A percentile compares a stretch with the other conserved stretches of the same genome.
phyloP scores from a whole-genome alignment of 2,888 invertebrate genomes.

The Altica lythri region DNA sequence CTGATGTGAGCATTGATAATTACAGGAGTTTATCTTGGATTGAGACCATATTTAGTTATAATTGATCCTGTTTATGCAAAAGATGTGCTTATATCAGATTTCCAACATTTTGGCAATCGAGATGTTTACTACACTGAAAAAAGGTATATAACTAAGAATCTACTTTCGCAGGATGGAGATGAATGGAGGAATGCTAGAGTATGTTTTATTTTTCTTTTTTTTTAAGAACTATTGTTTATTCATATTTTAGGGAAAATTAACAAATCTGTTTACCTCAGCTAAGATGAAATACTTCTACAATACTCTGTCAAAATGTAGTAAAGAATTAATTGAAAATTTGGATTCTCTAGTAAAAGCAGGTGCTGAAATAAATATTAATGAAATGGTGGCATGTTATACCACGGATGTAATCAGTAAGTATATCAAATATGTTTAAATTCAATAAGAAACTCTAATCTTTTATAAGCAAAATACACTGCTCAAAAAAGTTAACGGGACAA shows the following conservation, averaged over 20 bases:
- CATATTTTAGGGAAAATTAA: conserved; percentile 58
- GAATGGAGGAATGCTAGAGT: conserved; percentile 51
- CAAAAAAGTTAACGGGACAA: too few relatives aligned
- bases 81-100: conserved; percentile 47
- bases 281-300: conserved; percentile 56
- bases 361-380: conserved; percentile 6
- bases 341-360: background rate
- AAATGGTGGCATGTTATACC: conserved; percentile 3
- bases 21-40: conserved; percentile 31
- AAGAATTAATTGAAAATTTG: conserved; percentile 26
- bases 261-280: conserved; percentile 38
- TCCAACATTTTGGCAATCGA: conserved; percentile 44
- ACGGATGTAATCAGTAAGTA: conserved; percentile 10
- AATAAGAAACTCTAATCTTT: background rate
- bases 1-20: too few relatives aligned
- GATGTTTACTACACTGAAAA: conserved; percentile 40
- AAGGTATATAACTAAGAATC: conserved; percentile 42
- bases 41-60: conserved; percentile 42
- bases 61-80: conserved; percentile 44
- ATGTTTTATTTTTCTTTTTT: background rate
- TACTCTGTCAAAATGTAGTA: conserved; percentile 52
- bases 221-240: too few relatives aligned
- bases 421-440: background rate
- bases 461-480: background rate
- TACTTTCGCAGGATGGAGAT: conserved; percentile 43